Evolutionary conservation across 2,888 invertebrate genomes (phyloP).

Genomic region (Opisthograptis luteolata): DNA sequence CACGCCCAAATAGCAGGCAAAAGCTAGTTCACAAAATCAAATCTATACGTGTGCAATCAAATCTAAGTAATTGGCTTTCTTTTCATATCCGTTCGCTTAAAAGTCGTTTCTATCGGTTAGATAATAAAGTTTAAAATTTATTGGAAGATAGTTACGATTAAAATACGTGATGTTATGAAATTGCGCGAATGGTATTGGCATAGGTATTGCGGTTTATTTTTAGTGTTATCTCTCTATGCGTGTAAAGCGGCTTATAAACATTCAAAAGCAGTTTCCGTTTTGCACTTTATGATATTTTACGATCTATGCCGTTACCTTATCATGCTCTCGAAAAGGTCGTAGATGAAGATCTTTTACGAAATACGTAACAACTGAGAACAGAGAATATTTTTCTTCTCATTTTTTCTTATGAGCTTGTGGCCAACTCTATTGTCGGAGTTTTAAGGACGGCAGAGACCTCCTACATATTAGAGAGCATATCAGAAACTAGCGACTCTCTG

Average conservation of each 20-base stretch:
- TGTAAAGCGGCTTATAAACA: not conserved
- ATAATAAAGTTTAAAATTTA: constrained; percentile 7
- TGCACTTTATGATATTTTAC: too few relatives aligned
- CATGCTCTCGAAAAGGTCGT: too few relatives aligned
- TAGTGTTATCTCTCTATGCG: not conserved
- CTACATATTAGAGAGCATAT: too few relatives aligned
- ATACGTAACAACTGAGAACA: too few relatives aligned
- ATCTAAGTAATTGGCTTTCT: constrained; percentile 11
- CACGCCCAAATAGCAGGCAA: not conserved
- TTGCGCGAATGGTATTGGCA: constrained; percentile 1
- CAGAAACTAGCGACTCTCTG: too few relatives aligned
- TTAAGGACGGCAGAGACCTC: too few relatives aligned
- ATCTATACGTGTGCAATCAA: constrained; percentile 6
- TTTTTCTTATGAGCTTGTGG: too few relatives aligned
- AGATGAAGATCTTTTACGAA: too few relatives aligned
- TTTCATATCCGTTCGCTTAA: not conserved
- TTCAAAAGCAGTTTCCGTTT: too few relatives aligned
- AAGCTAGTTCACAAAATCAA: not conserved
- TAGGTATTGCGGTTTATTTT: constrained; percentile 5
- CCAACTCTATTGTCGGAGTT: too few relatives aligned
- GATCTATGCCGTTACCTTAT: too few relatives aligned
- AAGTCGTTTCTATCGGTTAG: constrained; percentile 1
- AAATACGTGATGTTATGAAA: constrained; percentile 4
- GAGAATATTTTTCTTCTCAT: too few relatives aligned
- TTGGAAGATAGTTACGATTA: constrained; percentile 4